Evolutionary conservation across 2,113 vertebrate species (phyloP), one percentile per base, ranked within the genome.

Genomic region (Cryptoleucopteryx plumbea): DNA sequence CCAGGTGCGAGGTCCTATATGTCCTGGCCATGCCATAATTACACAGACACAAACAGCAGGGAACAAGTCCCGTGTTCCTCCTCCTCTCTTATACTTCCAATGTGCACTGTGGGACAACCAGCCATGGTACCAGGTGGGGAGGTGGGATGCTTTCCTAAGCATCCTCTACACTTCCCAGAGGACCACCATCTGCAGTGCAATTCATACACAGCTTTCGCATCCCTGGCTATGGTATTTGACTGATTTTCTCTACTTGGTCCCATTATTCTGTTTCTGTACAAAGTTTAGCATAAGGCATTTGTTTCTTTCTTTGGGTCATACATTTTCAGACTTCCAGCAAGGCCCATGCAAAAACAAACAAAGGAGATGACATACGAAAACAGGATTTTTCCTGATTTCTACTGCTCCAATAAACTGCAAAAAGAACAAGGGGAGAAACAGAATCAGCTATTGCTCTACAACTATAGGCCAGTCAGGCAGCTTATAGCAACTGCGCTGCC

Each of bases 21-120:
- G 13, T 12, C n/a, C 73, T 56, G 26, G n/a, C 47, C 81, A 20
- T 7, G 27, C 36, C 16, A 3, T 6, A 78, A 34, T 9, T 13
- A 32, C 50, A 50, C 2, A 1, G 83, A 43, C 63, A 81, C 15
- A 63, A 72, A 71, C 11, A 7, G 23, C 7, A 62, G 67, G 6
- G 26, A 72, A 7, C 42, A 45, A 2, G 4, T 61, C 34, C 36
- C 6, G 14, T 23, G 21, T 52, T 14, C 3, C 1, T 84, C 13
- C 5, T 66, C 16, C 47, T 48, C 36, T n/a, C 75, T 34, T 3
- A 1, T 4, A 6, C 40, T n/a, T 52, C 1, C 43, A 74, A 36
- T 0, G 1, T 7, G 50, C 14, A 14, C 23, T 11, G 36, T 5
- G 4, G n/a, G 22, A 77, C 7, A 56, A 29, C 13, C 20, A 3